Conservation (phyloP, 2,888 invertebrate species). For the Polymixis flavicincta region DNA sequence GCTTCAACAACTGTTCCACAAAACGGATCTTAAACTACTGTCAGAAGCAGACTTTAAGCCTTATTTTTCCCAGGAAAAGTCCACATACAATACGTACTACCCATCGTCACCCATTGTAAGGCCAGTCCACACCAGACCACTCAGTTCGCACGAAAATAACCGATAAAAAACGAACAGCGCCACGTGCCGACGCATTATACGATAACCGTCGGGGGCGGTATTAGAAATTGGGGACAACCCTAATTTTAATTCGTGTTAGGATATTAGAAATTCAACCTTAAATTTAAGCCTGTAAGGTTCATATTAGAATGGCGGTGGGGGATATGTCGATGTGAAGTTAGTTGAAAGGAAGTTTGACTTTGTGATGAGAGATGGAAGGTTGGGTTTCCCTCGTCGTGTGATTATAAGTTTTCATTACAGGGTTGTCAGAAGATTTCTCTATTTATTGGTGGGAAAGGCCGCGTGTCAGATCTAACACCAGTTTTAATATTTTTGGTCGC, state of each 20-base stretch:
- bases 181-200: constrained; percentile 89
- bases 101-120: constrained; percentile 74
- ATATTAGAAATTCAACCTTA: constrained; percentile 67
- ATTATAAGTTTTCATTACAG: constrained; percentile 71
- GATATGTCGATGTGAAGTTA: constrained; percentile 5
- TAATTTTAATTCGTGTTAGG: constrained; percentile 74
- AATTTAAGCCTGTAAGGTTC: not conserved
- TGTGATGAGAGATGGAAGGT: constrained; percentile 36
- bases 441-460: constrained; percentile 90
- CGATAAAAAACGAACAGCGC: constrained; percentile 86
- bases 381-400: constrained; percentile 53
- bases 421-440: constrained; percentile 84
- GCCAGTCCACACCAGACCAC: constrained; percentile 85
- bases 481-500: constrained; percentile 89
- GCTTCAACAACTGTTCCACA: constrained; percentile 17
- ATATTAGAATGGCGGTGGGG: constrained; percentile 52
- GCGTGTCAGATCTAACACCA: constrained; percentile 90
- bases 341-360: constrained; percentile 49
- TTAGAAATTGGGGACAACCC: constrained; percentile 86
- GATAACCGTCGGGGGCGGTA: constrained; percentile 90
- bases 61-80: constrained; percentile 56
- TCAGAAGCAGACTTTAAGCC: constrained; percentile 55
- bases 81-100: constrained; percentile 66
- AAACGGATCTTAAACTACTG: constrained; percentile 49
- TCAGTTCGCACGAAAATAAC: constrained; percentile 88